Conservation (phyloP, 2,113 vertebrate genomes). For the Myocastor coypus region DNA sequence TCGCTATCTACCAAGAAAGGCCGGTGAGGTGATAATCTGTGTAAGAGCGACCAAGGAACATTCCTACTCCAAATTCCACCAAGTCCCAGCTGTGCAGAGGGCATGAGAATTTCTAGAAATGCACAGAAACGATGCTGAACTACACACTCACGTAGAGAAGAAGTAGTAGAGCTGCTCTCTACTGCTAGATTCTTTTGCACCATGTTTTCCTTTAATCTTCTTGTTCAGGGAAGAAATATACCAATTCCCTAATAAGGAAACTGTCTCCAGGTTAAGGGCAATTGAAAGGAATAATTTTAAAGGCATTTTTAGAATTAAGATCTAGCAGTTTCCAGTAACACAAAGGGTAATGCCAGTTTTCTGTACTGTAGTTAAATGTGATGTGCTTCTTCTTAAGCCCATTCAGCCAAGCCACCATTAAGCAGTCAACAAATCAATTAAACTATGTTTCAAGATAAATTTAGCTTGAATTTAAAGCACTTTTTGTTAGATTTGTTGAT, state of each 20-base stretch:
- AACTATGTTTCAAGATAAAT: constrained; percentile 52
- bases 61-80: neutral
- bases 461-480: neutral
- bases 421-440: neutral
- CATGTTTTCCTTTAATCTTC: constrained; percentile 9
- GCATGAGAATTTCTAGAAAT: neutral
- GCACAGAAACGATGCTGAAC: neutral
- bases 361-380: neutral
- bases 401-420: constrained; percentile 3
- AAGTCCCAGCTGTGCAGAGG: neutral
- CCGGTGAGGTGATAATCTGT: neutral
- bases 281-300: constrained; percentile 19
- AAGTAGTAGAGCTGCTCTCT: neutral
- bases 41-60: neutral
- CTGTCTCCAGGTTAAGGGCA: neutral
- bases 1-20: neutral
- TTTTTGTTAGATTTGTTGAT: neutral
- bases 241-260: neutral
- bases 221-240: constrained; percentile 9
- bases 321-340: neutral
- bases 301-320: neutral
- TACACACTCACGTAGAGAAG: neutral
- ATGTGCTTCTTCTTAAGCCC: neutral
- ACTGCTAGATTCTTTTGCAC: neutral
- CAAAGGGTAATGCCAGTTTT: neutral